Base-by-base conservation (phyloP, 37 sponge, comb jelly and placozoan genomes). In the Theonella swinhoei region DNA sequence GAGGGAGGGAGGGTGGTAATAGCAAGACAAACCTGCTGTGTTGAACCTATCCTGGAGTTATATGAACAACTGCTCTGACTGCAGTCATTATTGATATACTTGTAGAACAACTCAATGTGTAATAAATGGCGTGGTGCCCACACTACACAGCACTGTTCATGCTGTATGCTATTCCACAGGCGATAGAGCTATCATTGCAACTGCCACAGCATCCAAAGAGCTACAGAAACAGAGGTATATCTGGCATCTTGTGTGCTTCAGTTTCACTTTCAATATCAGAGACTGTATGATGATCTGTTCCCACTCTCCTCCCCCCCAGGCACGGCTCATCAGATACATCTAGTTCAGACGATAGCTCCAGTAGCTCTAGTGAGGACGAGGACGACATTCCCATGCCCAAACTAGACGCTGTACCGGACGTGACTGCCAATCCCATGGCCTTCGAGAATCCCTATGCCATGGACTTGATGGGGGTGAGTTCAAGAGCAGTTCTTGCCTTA, bases 361-460 rank as follows among this genome's bases (percentile, higher is more conserved):
- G n/a, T n/a, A 47, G 54, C 54, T 47, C 54, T 47, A 47, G 54
- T 47, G 54, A 47, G 11, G 54, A 47, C 54, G 54, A 47, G 14
- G 54, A 47, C 54, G 54, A 47, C 14, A 47, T 47, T 14, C 54
- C 54, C 11, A 47, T 47, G 54, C 54, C 54, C 7, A 20, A 59
- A 22, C 19, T 22, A 22, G 61, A n/a, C n/a, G 54, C 1, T 41
- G 35, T 3, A n/a, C 24, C 43, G 5, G 26, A 40, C 42, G n/a
- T 2, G 29, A 74, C 1, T 73, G 79, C 20, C 78, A 78, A 28
- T 47, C 63, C 70, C 17, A 33, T 72, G 26, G 74, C 70, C 17
- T n/a, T 86, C 22, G 73, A 78, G 64, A 86, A 86, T 34, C 73
- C 86, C 24, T n/a, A 68, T 28, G 86, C 86, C 5, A 30, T 84